Evolutionary conservation across 2,113 vertebrate genomes (phyloP).

Genomic region (Hoplias malabaricus): DNA sequence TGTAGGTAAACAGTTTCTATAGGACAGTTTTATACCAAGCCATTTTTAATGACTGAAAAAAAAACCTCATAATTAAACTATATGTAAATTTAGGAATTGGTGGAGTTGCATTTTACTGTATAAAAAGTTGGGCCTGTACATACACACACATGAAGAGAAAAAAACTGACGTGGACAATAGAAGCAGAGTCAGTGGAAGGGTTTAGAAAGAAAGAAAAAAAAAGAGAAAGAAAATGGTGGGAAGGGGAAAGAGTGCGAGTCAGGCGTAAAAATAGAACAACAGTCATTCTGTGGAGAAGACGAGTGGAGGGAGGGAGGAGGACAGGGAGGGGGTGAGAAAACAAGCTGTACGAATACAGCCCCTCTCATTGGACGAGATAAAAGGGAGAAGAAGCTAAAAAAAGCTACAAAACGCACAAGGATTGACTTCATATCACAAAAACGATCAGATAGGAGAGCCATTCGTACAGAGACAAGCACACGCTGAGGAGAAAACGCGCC

Average conservation of each 20-base stretch:
- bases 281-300: constrained; percentile 72
- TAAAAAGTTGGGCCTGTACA: neutral
- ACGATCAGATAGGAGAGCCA: neutral
- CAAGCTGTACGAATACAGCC: constrained; percentile 70
- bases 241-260: constrained; percentile 63
- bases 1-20: too few relatives aligned
- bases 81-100: too few relatives aligned
- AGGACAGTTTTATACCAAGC: too few relatives aligned
- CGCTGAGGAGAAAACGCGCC: constrained; percentile 24
- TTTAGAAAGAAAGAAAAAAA: constrained; percentile 43
- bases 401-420: constrained; percentile 21
- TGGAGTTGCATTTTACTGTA: neutral
- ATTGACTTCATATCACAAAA: neutral
- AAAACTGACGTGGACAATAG: constrained; percentile 31
- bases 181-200: constrained; percentile 38
- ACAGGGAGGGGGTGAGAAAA: constrained; percentile 32
- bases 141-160: constrained; percentile 48
- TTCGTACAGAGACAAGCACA: neutral
- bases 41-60: too few relatives aligned
- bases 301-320: constrained; percentile 33
- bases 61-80: too few relatives aligned
- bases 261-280: constrained; percentile 76
- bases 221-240: constrained; percentile 66
- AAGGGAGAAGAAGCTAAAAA: constrained; percentile 32
- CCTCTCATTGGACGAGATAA: constrained; percentile 60